Percentiles rank a stretch among this genome's conserved stretches.
These are phyloP conservation scores for Papio anubis DNA, from an alignment of 2,113 vertebrate species.

Conservation along the genomic window DNA sequence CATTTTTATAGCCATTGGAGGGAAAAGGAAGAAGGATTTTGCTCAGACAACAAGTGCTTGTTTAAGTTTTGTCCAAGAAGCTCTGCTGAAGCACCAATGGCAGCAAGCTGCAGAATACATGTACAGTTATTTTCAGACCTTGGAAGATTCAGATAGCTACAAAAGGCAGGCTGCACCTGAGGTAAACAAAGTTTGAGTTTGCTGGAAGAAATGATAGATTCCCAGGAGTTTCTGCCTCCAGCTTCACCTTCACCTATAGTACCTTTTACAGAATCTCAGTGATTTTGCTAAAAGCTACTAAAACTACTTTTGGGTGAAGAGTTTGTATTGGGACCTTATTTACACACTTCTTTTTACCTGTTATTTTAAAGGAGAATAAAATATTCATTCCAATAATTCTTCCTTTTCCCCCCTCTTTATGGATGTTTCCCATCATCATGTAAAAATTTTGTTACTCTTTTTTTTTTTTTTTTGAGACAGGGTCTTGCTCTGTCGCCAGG, in stretches of 20 bases:
- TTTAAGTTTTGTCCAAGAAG: conserved; percentile 87
- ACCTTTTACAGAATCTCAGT: background rate
- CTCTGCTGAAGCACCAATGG: conserved; percentile 92
- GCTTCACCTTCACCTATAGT: fast-evolving
- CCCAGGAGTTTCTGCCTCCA: background rate
- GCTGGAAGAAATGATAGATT: background rate
- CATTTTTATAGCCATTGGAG: conserved; percentile 64
- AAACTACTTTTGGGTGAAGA: background rate
- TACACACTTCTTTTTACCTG: background rate
- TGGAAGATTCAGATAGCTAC: conserved; percentile 82
- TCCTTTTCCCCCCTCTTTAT: background rate
- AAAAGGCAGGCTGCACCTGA: conserved; percentile 76
- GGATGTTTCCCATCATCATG: background rate
- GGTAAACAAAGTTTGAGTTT: conserved; percentile 75
- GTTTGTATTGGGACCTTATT: background rate
- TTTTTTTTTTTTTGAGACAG: background rate
- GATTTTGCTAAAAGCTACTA: background rate
- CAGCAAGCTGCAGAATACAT: conserved; percentile 89
- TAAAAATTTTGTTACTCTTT: background rate
- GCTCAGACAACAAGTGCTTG: conserved; percentile 83
- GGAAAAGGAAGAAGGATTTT: conserved; percentile 82
- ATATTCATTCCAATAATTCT: background rate
- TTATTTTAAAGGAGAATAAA: background rate
- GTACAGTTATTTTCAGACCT: conserved; percentile 85
- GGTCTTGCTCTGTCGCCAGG: too few species aligned